These are phyloP conservation scores for Plodia interpunctella DNA, from an alignment of 1,140 invertebrate species.

Conservation along the genomic window DNA sequence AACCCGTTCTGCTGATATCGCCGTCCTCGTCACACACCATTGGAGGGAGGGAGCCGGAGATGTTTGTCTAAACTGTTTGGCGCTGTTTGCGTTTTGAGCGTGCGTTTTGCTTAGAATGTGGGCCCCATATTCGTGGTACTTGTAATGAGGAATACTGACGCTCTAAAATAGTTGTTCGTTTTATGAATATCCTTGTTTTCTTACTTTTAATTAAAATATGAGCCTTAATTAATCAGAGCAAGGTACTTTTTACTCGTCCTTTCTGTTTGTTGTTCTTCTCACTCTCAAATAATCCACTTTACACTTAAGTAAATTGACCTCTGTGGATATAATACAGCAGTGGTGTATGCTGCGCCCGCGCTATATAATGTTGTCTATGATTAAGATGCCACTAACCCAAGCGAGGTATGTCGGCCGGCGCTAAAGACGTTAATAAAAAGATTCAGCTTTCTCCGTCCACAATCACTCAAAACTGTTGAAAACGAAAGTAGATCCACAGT, in stretches of 20 bases:
- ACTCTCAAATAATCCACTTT: no score
- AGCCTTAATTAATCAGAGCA: no score
- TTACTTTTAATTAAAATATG: no score
- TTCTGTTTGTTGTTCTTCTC: no score
- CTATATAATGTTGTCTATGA: not conserved
- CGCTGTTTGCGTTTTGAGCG: not conserved
- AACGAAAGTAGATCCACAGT: not conserved
- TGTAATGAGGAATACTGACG: no score
- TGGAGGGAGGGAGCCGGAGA: conserved; percentile 15
- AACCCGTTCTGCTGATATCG: conserved; percentile 19
- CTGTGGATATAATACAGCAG: no score
- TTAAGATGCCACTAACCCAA: not conserved
- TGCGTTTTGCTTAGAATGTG: not conserved
- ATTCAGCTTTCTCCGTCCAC: not conserved
- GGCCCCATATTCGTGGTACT: not conserved
- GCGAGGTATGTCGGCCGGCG: not conserved
- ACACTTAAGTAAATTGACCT: no score
- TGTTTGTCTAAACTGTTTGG: conserved; percentile 22
- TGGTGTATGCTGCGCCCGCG: no score
- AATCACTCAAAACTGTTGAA: not conserved
- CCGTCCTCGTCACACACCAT: conserved; percentile 13
- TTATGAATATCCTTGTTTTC: no score
- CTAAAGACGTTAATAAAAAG: not conserved
- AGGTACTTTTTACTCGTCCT: no score
- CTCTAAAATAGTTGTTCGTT: no score